A percentile compares a stretch with the other conserved stretches of the same genome.
Conservation (phyloP, 2,888 invertebrate genomes). For the Cephus runcator region DNA sequence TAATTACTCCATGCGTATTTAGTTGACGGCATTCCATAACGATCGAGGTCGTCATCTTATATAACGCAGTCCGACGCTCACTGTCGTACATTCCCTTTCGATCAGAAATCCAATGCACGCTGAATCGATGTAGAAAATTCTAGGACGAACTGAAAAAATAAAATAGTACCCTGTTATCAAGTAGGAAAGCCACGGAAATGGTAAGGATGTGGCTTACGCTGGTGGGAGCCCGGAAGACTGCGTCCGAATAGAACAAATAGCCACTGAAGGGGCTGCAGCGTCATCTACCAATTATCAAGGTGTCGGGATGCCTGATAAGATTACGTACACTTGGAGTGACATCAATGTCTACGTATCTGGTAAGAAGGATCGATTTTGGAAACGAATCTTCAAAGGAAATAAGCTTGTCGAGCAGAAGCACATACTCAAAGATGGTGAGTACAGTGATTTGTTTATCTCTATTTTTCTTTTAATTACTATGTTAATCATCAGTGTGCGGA, state of each 20-base stretch:
- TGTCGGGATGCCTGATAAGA: conserved; percentile 51
- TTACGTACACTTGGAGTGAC: conserved; percentile 83
- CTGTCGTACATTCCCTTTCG: neutral
- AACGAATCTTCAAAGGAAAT: conserved; percentile 36
- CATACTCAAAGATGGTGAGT: conserved; percentile 78
- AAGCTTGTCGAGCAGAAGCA: conserved; percentile 67
- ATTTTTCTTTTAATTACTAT: conserved; percentile 8
- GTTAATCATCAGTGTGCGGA: conserved; percentile 74
- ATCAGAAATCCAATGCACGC: neutral
- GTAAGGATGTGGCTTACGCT: neutral
- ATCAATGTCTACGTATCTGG: conserved; percentile 78
- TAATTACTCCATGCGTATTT: neutral
- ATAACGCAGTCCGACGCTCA: neutral
- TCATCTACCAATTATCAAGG: conserved; percentile 15
- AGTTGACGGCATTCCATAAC: neutral
- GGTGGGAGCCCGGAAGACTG: conserved; percentile 25
- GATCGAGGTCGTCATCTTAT: neutral
- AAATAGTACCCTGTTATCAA: neutral
- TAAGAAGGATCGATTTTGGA: conserved; percentile 64
- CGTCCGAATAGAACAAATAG: conserved; percentile 39
- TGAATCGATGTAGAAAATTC: neutral
- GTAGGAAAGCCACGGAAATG: neutral
- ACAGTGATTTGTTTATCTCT: neutral
- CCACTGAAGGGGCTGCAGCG: conserved; percentile 9
- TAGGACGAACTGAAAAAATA: neutral